A percentile compares a stretch with the other conserved stretches of the same genome.
These are phyloP conservation scores for Ormyrus nitidulus DNA, from an alignment of 2,888 invertebrate genomes.

Conservation along the genomic window DNA sequence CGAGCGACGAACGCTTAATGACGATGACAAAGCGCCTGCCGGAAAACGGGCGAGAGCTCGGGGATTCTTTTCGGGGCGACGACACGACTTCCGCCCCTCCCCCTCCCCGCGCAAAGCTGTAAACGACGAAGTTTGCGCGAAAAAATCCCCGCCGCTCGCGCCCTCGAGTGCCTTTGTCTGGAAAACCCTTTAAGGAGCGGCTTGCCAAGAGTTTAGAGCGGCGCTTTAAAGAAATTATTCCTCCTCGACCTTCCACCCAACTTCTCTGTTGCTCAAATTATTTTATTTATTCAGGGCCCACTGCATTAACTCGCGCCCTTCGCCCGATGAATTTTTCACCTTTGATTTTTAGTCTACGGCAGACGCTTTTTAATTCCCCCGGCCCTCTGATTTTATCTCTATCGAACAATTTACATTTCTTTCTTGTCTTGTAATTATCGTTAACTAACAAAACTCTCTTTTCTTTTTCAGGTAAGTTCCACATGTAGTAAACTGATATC, in stretches of 20 bases:
- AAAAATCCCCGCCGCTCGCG: not conserved
- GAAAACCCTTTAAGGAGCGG: not conserved
- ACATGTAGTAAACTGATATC: not conserved
- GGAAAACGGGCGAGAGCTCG: too few species aligned
- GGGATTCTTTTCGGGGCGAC: too few species aligned
- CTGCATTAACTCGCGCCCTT: too few species aligned
- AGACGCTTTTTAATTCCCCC: too few species aligned
- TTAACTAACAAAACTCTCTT: not conserved
- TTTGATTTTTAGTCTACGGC: too few species aligned
- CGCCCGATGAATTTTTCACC: too few species aligned
- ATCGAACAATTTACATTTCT: too few species aligned
- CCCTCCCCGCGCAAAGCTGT: too few species aligned
- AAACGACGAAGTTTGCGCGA: too few species aligned
- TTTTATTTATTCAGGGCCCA: not conserved
- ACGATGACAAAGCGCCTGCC: conserved; percentile 22
- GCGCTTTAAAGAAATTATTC: not conserved
- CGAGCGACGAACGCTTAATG: conserved; percentile 24
- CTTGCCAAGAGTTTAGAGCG: not conserved
- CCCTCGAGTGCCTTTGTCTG: not conserved
- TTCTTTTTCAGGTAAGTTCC: conserved; percentile 51
- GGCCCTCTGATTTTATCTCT: too few species aligned
- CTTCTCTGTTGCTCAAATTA: not conserved
- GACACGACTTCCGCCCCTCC: too few species aligned
- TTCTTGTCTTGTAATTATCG: too few species aligned
- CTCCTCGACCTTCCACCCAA: not conserved